Evolutionary conservation across 2,888 invertebrate species (phyloP).

Genomic region (Parapristionchus giblindavisi): DNA sequence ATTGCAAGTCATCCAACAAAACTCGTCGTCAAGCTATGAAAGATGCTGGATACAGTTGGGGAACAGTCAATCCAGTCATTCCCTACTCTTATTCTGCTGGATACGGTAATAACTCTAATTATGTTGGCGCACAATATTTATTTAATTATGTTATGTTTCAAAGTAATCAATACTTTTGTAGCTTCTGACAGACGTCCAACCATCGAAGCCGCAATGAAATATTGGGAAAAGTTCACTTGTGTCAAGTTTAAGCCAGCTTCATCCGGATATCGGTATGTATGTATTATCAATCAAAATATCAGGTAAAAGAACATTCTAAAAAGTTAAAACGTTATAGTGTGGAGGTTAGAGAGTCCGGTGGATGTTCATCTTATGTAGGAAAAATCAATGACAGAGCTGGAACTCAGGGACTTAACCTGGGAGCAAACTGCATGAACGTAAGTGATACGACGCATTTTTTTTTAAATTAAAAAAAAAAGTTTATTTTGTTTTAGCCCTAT

Average conservation of each 20-base stretch:
- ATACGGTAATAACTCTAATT: too few relatives aligned
- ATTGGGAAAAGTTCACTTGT: constrained; percentile 30
- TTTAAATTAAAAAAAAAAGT: not conserved
- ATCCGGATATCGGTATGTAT: constrained; percentile 10
- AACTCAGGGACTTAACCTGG: constrained; percentile 9
- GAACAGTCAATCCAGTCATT: constrained; percentile 25
- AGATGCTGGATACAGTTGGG: constrained; percentile 25
- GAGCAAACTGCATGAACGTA: constrained; percentile 10
- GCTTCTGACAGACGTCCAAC: not conserved
- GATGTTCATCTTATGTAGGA: constrained; percentile 32
- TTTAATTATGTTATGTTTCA: too few relatives aligned
- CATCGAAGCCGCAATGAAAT: constrained; percentile 9
- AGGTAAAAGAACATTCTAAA: too few relatives aligned
- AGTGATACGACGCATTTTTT: not conserved
- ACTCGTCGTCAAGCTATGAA: constrained; percentile 25
- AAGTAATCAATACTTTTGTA: too few relatives aligned
- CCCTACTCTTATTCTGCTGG: constrained; percentile 11
- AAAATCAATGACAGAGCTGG: constrained; percentile 9
- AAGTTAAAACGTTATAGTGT: not conserved
- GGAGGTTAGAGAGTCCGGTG: not conserved
- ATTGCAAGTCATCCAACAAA: not conserved
- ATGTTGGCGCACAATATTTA: too few relatives aligned
- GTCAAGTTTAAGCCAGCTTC: not conserved
- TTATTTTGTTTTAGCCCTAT: not conserved
- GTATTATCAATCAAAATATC: too few relatives aligned